Evolutionary conservation across 2,888 invertebrate genomes (phyloP).

Genomic region (Myathropa florea): DNA sequence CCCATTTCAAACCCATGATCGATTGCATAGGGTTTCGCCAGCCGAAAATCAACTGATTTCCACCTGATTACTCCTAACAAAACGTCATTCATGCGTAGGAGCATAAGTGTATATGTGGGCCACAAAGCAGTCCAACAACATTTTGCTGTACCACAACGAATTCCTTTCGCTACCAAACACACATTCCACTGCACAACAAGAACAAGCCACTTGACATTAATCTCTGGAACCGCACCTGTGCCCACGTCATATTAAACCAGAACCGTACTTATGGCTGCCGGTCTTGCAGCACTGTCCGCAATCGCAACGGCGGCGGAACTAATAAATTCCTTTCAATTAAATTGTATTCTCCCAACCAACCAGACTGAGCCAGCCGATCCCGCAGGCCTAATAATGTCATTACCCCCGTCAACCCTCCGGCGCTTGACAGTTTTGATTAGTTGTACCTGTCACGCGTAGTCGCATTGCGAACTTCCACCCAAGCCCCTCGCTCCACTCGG

Average conservation of each 20-base stretch:
- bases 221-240: constrained; percentile 62
- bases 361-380: constrained; percentile 12
- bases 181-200: constrained; percentile 43
- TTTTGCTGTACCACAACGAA: constrained; percentile 6
- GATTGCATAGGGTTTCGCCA: too few species aligned
- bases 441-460: constrained; percentile 60
- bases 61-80: neutral
- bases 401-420: constrained; percentile 16
- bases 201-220: constrained; percentile 56
- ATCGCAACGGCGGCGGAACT: constrained; percentile 56
- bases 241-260: constrained; percentile 49
- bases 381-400: constrained; percentile 60
- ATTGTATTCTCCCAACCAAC: constrained; percentile 46
- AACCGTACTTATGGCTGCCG: constrained; percentile 2
- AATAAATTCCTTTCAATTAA: constrained; percentile 69
- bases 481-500: too few species aligned
- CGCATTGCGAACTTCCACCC: constrained; percentile 31
- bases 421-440: constrained; percentile 58
- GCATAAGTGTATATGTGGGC: neutral
- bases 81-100: neutral
- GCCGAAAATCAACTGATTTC: too few species aligned
- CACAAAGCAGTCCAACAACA: neutral
- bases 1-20: too few species aligned
- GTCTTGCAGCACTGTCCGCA: constrained; percentile 16
- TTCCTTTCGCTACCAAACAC: constrained; percentile 25